phyloP scores from a whole-genome alignment of 2,113 vertebrate species.

The Helogale parvula region DNA sequence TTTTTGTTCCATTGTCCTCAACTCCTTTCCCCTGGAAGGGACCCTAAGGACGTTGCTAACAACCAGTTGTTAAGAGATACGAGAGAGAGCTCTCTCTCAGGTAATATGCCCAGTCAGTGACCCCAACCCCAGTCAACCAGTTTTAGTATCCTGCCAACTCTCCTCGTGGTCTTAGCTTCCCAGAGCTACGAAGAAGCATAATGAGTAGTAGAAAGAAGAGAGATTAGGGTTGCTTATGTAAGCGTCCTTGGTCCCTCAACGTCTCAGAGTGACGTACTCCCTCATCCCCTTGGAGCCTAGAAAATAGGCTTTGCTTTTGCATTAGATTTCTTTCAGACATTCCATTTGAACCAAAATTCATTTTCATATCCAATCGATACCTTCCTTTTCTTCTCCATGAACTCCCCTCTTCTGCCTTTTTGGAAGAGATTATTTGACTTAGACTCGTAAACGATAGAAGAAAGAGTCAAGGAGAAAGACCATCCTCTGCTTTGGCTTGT shows the following conservation, averaged over 20 bases:
- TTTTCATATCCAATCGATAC: not conserved
- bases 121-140: too few relatives aligned
- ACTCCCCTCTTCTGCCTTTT: not conserved
- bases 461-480: not conserved
- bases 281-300: not conserved
- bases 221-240: too few relatives aligned
- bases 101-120: not conserved
- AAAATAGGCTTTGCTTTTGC: not conserved
- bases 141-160: not conserved
- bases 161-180: not conserved
- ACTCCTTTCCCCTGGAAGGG: not conserved
- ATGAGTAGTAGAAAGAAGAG: not conserved
- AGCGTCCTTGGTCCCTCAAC: not conserved
- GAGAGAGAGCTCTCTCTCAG: not conserved
- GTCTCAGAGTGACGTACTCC: not conserved
- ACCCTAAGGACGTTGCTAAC: not conserved
- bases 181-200: not conserved
- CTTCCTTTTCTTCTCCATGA: conserved; percentile 11
- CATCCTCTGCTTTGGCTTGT: not conserved
- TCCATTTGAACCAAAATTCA: not conserved
- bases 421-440: conserved; percentile 20
- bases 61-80: not conserved
- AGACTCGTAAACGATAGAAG: not conserved
- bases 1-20: not conserved
- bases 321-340: not conserved